Base-by-base conservation (phyloP, 92 coral and sea anemone genomes). In the Parazoanthus darwini region DNA sequence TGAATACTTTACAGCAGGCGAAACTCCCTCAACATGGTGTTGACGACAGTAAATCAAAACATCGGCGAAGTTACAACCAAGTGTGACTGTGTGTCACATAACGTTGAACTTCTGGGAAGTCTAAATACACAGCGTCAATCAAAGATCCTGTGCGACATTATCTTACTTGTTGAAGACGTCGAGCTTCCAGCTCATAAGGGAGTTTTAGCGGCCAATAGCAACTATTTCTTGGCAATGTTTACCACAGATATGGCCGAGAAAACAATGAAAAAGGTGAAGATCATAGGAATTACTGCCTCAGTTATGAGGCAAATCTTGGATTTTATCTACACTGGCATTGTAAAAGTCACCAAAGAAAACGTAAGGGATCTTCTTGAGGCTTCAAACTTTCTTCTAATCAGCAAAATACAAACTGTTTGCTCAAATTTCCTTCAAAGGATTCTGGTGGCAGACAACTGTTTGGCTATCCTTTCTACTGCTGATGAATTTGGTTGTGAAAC, bases 181-280 rank as follows among this genome's bases (percentile, higher is more conserved):
- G 96, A 92, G 46, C 92, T 97, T 68, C 93, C 99, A 4, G 99
- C 96, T 5, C 99, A 97, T 72, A 94, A 92, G 75, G 94, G 96
- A 20, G 95, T 97, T 63, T 87, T 97, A 10, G 98, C 98, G 65
- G 99, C 98, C 4, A 94, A 93, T 74, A 94, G 97, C 81, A 85
- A 93, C 39, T 97, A 92, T 80, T 97, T 95, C 79, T 83, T 91
- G 81, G 95, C 96, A 13, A 89, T 97, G 98, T 97, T 97, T 76
- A 97, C 95, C n/a, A 92, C 96, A 20, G 92, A 97, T 77, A 94
- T 97, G 98, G 83, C 91, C 7, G 99, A 96, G 87, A 96, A 88
- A 76, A 85, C 90, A 56, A 91, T 91, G 89, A 85, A 88, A 25
- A 90, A 90, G 29, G 92, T 92, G 4, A 85, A 82, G 7, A 51